phyloP scores from a whole-genome alignment of 2,113 vertebrate genomes.

The Mirounga angustirostris region DNA sequence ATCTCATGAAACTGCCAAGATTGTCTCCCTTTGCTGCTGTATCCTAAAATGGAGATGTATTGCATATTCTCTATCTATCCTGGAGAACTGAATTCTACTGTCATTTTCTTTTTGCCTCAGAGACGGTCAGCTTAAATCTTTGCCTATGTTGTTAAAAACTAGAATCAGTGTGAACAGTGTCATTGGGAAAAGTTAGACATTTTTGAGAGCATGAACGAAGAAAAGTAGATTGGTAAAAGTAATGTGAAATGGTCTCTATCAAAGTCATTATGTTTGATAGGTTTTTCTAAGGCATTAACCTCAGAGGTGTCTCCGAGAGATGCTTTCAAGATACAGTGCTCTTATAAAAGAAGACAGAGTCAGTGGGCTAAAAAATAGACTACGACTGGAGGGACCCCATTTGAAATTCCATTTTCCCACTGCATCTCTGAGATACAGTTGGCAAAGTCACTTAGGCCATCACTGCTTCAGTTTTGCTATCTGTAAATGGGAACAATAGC shows the following conservation, averaged over 20 bases:
- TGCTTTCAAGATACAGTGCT: conserved; percentile 21
- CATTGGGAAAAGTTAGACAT: conserved; percentile 63
- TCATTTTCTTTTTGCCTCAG: conserved; percentile 63
- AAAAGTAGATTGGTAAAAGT: conserved; percentile 70
- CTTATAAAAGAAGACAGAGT: conserved; percentile 62
- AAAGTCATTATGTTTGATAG: conserved; percentile 73
- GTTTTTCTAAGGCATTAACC: conserved; percentile 79
- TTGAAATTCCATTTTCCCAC: conserved; percentile 35
- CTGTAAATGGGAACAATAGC: not conserved
- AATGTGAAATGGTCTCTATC: conserved; percentile 75
- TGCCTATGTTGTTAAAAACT: conserved; percentile 66
- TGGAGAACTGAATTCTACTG: conserved; percentile 31
- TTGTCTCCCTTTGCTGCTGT: not conserved
- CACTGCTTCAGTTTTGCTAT: conserved; percentile 21
- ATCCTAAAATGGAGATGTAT: not conserved
- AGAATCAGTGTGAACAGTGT: conserved; percentile 57
- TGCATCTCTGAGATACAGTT: conserved; percentile 1
- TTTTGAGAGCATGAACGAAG: conserved; percentile 69
- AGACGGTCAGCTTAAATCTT: conserved; percentile 56
- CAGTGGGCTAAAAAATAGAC: conserved; percentile 58
- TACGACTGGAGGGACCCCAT: not conserved
- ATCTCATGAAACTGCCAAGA: not conserved
- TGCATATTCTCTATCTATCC: not conserved
- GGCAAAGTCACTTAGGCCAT: not conserved
- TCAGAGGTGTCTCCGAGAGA: conserved; percentile 60